A percentile compares a stretch with the other conserved stretches of the same genome.
These are phyloP conservation scores for Doryteuthis pealeii DNA, from an alignment of 1,140 invertebrate genomes.

Conservation along the genomic window DNA sequence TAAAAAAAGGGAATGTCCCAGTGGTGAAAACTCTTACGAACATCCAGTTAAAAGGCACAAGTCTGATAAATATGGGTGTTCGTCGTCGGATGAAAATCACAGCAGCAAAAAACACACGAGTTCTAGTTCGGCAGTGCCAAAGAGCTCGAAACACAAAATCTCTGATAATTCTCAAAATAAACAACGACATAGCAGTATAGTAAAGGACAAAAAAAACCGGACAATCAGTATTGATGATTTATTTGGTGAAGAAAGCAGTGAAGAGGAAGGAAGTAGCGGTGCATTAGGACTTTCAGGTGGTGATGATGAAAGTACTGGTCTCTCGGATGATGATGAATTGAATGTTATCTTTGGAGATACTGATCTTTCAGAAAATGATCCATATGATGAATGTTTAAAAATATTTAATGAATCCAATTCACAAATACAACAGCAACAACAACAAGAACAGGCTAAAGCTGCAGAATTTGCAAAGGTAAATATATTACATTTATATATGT, in stretches of 20 bases:
- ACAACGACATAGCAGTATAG: too few relatives aligned
- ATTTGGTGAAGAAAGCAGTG: conserved; percentile 42
- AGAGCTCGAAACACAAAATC: too few relatives aligned
- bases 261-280: conserved; percentile 19
- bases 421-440: conserved; percentile 6
- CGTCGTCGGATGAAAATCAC: neutral
- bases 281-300: conserved; percentile 8
- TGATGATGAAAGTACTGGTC: neutral
- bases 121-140: too few relatives aligned
- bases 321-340: conserved; percentile 20
- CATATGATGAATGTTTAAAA: conserved; percentile 72
- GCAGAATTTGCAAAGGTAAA: conserved; percentile 31
- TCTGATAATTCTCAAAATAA: too few relatives aligned
- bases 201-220: conserved; percentile 20
- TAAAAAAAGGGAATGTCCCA: neutral
- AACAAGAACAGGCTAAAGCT: neutral
- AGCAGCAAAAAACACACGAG: too few relatives aligned
- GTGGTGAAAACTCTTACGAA: neutral
- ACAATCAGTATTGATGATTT: conserved; percentile 22
- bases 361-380: conserved; percentile 65
- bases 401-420: conserved; percentile 68
- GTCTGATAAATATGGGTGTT: neutral
- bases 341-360: conserved; percentile 29
- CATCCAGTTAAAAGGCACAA: neutral
- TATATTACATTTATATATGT: too few relatives aligned